Evolutionary conservation across 2,888 invertebrate genomes (phyloP), one percentile per base, ranked within the genome.

Genomic region (Creontiades dilutus): DNA sequence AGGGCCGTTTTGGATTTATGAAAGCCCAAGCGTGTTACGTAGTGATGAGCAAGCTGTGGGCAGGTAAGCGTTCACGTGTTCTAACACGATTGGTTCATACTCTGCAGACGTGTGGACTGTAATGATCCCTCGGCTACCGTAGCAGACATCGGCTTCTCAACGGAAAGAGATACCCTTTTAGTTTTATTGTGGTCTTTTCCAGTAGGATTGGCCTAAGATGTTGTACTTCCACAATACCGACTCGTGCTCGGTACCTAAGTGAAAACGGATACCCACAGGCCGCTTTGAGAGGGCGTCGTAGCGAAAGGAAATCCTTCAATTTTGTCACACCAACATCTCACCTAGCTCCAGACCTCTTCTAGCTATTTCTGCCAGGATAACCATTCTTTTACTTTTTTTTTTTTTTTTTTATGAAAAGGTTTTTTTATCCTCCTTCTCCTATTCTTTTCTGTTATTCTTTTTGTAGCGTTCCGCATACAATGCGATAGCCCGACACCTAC

Each of bases 311-410:
- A 82, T 82, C 82, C 82, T 82, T 52, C 82, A 52, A 82, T 82
- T 82, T 82, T 82, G 82, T 82, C 82, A 82, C 82, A 82, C 82
- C 82, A 82, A 82, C 82, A 82, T 82, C 82, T 47, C 82, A 82
- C 82, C 82, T 82, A 82, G 48, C 52, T 27, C 82, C 82, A 19
- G 19, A 46, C 46, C 78, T 78, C 78, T 78, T 46, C 47, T 47
- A 78, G 46, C 47, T 19, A 78, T 78, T 78, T 78, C n/a, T n/a
- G 37, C 37, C 37, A 78, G 78, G 46, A 78, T 78, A 78, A 78
- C 78, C 78, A 47, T 78, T 28, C 78, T 75, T 27, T n/a, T 68
- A 48, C n/a, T n/a, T n/a, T n/a, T 37, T 37, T 37, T n/a, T 2
- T 16, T 57, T 57, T 12, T 68, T 68, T 68, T 68, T 23, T 68